Evolutionary conservation across 2,888 invertebrate species (phyloP).

Genomic region (Shargacucullia verbasci): DNA sequence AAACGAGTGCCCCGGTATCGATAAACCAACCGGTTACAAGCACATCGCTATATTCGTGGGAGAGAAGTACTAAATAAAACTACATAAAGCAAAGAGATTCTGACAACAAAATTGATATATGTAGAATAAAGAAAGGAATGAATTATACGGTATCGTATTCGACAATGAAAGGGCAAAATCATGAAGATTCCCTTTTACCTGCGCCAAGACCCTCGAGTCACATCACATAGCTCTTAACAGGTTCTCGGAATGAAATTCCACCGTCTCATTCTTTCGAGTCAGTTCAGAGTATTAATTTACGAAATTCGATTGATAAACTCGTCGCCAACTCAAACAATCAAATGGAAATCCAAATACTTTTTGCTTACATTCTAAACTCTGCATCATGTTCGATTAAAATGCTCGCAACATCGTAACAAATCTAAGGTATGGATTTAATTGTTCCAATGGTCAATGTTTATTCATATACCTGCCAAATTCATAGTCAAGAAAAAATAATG

Average conservation of each 20-base stretch:
- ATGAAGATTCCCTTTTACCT: constrained; percentile 68
- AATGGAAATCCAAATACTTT: constrained; percentile 13
- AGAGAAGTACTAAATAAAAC: constrained; percentile 69
- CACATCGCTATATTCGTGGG: constrained; percentile 72
- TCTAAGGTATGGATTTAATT: constrained; percentile 27
- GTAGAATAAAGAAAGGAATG: constrained; percentile 67
- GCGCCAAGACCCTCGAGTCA: constrained; percentile 64
- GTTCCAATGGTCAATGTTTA: constrained; percentile 50
- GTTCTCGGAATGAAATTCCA: constrained; percentile 65
- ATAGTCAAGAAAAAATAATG: constrained; percentile 54
- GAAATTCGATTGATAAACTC: constrained; percentile 43
- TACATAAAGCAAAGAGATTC: constrained; percentile 42
- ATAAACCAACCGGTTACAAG: constrained; percentile 71
- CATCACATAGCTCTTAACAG: constrained; percentile 65
- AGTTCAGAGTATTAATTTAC: constrained; percentile 60
- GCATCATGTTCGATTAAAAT: constrained; percentile 26
- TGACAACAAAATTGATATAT: constrained; percentile 60
- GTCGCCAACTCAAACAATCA: constrained; percentile 21
- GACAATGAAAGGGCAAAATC: constrained; percentile 71
- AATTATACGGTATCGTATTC: constrained; percentile 66
- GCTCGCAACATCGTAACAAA: constrained; percentile 25
- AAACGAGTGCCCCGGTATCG: constrained; percentile 70
- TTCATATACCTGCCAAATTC: constrained; percentile 58
- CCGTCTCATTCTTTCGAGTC: constrained; percentile 56
- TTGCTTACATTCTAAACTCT: constrained; percentile 17